Percentiles rank a stretch among this genome's conserved stretches.
Conservation (phyloP, 2,888 invertebrate genomes). For the Pristionchus fissidentatus region DNA sequence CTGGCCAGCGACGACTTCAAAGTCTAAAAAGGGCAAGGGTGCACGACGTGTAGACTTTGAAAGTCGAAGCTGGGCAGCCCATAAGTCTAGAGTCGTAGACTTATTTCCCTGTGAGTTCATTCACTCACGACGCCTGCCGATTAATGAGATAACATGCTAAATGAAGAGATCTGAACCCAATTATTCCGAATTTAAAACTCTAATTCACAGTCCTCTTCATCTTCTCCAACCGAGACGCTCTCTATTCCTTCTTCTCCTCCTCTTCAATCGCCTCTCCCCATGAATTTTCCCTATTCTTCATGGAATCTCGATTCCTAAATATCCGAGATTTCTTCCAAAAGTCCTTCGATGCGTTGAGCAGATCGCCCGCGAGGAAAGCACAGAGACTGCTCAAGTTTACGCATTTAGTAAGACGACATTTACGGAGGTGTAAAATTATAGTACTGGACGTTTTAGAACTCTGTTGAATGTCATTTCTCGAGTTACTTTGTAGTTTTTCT, state of each 20-base stretch:
- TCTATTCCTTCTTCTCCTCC: slow-evolving; percentile 10
- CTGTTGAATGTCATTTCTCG: no score
- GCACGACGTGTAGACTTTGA: no score
- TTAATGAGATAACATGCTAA: neutral
- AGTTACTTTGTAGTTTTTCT: no score
- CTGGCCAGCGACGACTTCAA: no score
- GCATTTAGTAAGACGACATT: neutral
- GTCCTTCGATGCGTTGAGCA: slow-evolving; percentile 14
- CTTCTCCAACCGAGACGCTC: neutral
- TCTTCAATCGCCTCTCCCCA: neutral
- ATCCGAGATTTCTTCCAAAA: slow-evolving; percentile 25
- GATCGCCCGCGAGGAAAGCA: neutral
- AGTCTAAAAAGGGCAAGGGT: no score
- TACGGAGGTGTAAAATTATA: no score
- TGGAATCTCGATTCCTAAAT: neutral
- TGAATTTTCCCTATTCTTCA: slow-evolving; percentile 38
- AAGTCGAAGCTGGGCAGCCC: no score
- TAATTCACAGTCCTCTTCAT: slow-evolving; percentile 9
- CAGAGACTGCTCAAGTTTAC: slow-evolving; percentile 11
- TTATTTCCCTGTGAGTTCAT: no score
- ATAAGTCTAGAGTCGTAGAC: no score
- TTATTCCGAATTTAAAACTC: neutral
- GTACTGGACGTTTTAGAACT: no score
- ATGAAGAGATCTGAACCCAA: no score
- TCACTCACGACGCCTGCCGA: no score